Conservation (phyloP, 2,113 vertebrate genomes). For the Delphinus delphis region DNA sequence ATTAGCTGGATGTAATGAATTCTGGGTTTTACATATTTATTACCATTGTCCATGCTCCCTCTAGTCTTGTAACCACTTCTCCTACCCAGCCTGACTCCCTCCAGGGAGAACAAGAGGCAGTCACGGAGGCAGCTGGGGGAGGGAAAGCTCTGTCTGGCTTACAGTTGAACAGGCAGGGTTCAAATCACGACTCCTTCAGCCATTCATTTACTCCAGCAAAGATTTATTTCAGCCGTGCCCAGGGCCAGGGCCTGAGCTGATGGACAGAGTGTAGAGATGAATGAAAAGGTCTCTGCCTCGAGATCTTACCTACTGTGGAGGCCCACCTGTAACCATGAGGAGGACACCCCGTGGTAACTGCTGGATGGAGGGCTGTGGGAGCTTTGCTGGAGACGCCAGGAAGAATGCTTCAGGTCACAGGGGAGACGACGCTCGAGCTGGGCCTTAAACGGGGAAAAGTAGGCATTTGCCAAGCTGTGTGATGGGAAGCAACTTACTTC, state of each 20-base stretch:
- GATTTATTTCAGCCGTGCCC: not conserved
- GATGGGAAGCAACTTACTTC: not conserved
- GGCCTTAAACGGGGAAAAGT: not conserved
- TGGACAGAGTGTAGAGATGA: not conserved
- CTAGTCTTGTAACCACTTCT: conserved; percentile 81
- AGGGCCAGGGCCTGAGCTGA: not conserved
- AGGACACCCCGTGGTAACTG: not conserved
- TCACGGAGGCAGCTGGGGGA: not conserved
- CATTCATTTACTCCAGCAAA: not conserved
- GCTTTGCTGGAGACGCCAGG: not conserved
- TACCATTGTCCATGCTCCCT: conserved; percentile 80
- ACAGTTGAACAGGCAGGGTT: not conserved
- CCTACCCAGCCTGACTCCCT: conserved; percentile 61
- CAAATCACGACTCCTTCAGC: not conserved
- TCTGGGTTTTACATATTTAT: conserved; percentile 86
- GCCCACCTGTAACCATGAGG: not conserved
- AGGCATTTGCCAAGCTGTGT: not conserved
- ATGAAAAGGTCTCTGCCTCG: not conserved
- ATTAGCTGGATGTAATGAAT: conserved; percentile 82
- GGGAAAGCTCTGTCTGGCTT: not conserved
- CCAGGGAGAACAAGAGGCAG: conserved; percentile 34
- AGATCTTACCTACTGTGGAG: not conserved
- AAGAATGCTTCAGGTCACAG: not conserved
- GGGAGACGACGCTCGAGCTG: not conserved
- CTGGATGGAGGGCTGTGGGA: not conserved